Conservation (phyloP, 1,140 invertebrate species). For the Drosophila bocqueti region DNA sequence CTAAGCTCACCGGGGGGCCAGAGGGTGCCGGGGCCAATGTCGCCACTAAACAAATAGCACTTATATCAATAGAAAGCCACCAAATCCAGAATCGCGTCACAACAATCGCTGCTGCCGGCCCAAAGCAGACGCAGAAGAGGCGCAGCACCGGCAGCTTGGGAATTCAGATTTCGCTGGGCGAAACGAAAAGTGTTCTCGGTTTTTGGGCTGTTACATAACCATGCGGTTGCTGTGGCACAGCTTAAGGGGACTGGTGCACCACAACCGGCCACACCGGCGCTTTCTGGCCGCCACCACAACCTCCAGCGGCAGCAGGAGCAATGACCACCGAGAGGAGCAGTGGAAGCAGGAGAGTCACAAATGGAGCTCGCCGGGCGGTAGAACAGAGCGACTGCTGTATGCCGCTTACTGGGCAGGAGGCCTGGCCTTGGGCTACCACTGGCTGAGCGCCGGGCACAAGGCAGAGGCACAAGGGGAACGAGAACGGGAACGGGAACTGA, state of each 20-base stretch:
- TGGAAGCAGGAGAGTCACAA: background rate
- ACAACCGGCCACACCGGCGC: background rate
- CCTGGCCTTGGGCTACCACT: conserved; percentile 27
- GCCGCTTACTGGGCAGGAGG: conserved; percentile 28
- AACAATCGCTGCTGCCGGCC: background rate
- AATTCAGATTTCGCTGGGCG: conserved; percentile 3
- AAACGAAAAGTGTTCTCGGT: background rate
- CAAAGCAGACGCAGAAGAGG: background rate
- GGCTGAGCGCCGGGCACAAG: conserved; percentile 1
- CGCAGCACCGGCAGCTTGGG: conserved; percentile 3
- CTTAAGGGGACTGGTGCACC: conserved; percentile 6
- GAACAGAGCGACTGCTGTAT: conserved; percentile 9
- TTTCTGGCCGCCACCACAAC: background rate
- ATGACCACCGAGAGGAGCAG: background rate
- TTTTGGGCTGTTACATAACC: conserved; percentile 33
- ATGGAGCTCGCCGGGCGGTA: conserved; percentile 11
- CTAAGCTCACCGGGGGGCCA: conserved; percentile 11
- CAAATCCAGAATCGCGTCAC: conserved; percentile 2
- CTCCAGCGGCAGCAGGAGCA: background rate
- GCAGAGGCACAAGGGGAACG: background rate
- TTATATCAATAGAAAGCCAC: conserved; percentile 6
- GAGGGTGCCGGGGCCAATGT: conserved; percentile 34
- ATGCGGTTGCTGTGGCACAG: conserved; percentile 46
- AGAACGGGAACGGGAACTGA: background rate
- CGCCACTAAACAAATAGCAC: conserved; percentile 16